A percentile compares a stretch with the other conserved stretches of the same genome.
Evolutionary conservation across 2,797 vertebrate genomes (phyloP).

Genomic region (Cossypha niveicapilla): DNA sequence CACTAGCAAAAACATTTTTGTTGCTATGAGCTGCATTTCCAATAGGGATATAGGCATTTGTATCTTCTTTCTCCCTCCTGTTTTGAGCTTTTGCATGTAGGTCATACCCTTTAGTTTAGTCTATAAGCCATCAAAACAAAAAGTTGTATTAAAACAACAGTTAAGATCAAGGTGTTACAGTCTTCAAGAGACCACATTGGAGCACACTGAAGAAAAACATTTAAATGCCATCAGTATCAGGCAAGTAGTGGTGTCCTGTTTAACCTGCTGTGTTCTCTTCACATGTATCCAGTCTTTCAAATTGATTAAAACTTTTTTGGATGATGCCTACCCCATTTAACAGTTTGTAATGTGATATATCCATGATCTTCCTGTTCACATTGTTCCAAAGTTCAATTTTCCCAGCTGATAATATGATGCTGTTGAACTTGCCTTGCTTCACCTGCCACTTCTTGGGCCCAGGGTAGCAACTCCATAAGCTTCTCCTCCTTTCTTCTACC

Average conservation of each 20-base stretch:
- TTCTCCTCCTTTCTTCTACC: not conserved
- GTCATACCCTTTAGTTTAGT: not conserved
- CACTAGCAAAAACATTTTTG: not conserved
- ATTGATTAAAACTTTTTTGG: not conserved
- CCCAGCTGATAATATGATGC: not conserved
- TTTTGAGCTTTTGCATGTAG: not conserved
- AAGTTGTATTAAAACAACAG: not conserved
- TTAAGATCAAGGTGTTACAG: not conserved
- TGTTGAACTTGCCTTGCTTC: not conserved
- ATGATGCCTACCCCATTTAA: not conserved
- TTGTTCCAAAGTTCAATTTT: not conserved
- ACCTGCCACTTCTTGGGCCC: not conserved
- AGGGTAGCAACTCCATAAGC: not conserved
- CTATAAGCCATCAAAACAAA: not conserved
- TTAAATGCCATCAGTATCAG: not conserved
- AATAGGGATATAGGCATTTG: not conserved
- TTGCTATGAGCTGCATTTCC: not conserved
- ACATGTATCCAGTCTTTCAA: not conserved
- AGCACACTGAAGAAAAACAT: not conserved
- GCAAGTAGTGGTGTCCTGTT: not conserved
- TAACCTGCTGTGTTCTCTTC: not conserved
- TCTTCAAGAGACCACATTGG: not conserved
- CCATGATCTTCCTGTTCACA: not conserved
- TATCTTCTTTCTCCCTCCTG: not conserved
- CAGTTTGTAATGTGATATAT: not conserved